phyloP scores from a whole-genome alignment of 2,888 invertebrate genomes.

The Phalera bucephala region DNA sequence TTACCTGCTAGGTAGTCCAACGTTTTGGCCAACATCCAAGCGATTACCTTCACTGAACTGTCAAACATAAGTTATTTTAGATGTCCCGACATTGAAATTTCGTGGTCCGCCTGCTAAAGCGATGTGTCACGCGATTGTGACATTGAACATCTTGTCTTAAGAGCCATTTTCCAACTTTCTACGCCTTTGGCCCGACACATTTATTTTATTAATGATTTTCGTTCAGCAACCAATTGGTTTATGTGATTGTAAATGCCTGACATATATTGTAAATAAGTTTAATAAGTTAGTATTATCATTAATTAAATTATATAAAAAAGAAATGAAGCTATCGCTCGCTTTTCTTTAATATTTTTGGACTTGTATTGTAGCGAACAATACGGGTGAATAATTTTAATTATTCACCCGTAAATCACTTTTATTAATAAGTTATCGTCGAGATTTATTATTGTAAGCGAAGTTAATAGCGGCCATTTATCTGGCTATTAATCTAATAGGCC shows the following conservation, averaged over 20 bases:
- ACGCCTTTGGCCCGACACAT: no score
- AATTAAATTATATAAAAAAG: no score
- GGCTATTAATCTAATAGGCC: slow-evolving; percentile 42
- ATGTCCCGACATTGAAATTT: slow-evolving; percentile 74
- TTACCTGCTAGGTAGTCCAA: slow-evolving; percentile 76
- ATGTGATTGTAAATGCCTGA: no score
- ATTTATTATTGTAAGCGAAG: slow-evolving; percentile 41
- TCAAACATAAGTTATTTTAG: slow-evolving; percentile 83
- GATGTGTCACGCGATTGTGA: slow-evolving; percentile 35
- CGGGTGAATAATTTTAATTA: slow-evolving; percentile 37
- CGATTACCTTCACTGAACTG: slow-evolving; percentile 78
- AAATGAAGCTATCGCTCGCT: no score
- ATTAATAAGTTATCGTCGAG: slow-evolving; percentile 38
- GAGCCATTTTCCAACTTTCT: slow-evolving; percentile 28
- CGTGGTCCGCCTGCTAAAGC: slow-evolving; percentile 37
- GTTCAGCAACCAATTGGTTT: no score
- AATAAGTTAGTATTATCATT: no score
- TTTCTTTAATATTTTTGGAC: no score
- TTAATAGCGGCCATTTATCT: slow-evolving; percentile 46
- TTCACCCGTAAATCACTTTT: slow-evolving; percentile 38
- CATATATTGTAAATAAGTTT: no score
- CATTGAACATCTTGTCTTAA: slow-evolving; percentile 44
- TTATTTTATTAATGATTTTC: no score
- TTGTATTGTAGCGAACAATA: no score
- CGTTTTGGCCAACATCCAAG: slow-evolving; percentile 65